phyloP scores from a whole-genome alignment of 2,113 vertebrate genomes.

The Centropristis striata region DNA sequence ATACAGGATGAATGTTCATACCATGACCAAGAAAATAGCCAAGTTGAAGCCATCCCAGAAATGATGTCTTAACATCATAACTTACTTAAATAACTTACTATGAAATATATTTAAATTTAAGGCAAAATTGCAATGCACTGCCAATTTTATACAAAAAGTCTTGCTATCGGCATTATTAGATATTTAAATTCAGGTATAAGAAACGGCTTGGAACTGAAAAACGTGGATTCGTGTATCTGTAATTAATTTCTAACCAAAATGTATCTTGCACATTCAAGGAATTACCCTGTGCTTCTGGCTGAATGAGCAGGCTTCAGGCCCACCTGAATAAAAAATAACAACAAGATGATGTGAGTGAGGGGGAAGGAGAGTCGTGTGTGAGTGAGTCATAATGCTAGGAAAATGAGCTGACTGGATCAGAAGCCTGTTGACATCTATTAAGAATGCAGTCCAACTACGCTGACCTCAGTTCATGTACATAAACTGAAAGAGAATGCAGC shows the following conservation, averaged over 20 bases:
- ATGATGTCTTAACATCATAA: too few species aligned
- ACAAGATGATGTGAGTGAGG: background rate
- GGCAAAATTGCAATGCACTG: too few species aligned
- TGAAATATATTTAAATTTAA: too few species aligned
- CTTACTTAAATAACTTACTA: too few species aligned
- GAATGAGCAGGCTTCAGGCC: background rate
- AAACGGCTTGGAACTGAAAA: too few species aligned
- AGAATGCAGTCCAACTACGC: background rate
- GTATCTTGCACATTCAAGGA: background rate
- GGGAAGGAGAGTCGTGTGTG: background rate
- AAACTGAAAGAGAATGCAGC: background rate
- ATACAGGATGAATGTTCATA: too few species aligned
- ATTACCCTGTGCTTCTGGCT: background rate
- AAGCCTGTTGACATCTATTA: constrained; percentile 33
- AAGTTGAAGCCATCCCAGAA: too few species aligned
- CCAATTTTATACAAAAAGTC: too few species aligned
- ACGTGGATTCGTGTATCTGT: too few species aligned
- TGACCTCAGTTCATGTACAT: background rate
- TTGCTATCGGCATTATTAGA: too few species aligned
- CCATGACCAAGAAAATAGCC: too few species aligned
- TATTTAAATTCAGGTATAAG: too few species aligned
- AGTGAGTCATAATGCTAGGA: constrained; percentile 50
- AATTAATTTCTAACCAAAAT: background rate
- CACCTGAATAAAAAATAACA: constrained; percentile 27
- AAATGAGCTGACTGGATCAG: constrained; percentile 33